Evolutionary conservation across 2,113 vertebrate genomes (phyloP).

Genomic region (Micronycteris hirsuta): DNA sequence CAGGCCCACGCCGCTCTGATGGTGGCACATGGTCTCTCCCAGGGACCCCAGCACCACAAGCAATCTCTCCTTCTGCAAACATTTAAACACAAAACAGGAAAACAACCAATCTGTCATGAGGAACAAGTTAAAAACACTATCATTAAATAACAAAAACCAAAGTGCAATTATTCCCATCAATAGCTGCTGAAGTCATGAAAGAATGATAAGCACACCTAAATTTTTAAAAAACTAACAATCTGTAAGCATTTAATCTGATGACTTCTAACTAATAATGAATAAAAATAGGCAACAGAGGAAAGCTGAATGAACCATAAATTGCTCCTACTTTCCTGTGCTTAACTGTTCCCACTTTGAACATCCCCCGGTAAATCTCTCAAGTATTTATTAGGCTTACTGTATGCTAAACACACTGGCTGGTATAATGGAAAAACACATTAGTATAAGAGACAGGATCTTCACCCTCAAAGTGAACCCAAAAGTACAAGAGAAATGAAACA

Average conservation of each 20-base stretch:
- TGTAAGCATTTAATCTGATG: not conserved
- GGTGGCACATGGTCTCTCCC: conserved; percentile 87
- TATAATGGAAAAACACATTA: not conserved
- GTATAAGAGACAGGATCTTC: not conserved
- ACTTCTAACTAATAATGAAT: not conserved
- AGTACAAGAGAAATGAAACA: not conserved
- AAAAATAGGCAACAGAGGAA: conserved; percentile 7
- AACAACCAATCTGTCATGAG: not conserved
- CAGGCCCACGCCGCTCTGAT: conserved; percentile 79
- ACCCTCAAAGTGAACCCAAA: not conserved
- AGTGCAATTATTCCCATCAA: not conserved
- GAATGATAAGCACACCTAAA: not conserved
- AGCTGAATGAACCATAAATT: not conserved
- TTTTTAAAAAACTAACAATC: not conserved
- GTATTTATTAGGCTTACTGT: not conserved
- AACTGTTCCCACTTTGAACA: not conserved
- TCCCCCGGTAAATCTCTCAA: not conserved
- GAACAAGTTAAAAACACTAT: not conserved
- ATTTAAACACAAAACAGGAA: conserved; percentile 15
- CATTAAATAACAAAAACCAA: conserved; percentile 5
- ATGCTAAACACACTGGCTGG: not conserved
- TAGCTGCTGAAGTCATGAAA: not conserved
- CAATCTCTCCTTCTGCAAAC: conserved; percentile 89
- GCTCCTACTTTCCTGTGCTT: not conserved
- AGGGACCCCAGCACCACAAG: conserved; percentile 84